A percentile compares a stretch with the other conserved stretches of the same genome.
These are phyloP conservation scores for Dysmachus trigonus DNA, from an alignment of 2,888 invertebrate genomes.

Conservation along the genomic window DNA sequence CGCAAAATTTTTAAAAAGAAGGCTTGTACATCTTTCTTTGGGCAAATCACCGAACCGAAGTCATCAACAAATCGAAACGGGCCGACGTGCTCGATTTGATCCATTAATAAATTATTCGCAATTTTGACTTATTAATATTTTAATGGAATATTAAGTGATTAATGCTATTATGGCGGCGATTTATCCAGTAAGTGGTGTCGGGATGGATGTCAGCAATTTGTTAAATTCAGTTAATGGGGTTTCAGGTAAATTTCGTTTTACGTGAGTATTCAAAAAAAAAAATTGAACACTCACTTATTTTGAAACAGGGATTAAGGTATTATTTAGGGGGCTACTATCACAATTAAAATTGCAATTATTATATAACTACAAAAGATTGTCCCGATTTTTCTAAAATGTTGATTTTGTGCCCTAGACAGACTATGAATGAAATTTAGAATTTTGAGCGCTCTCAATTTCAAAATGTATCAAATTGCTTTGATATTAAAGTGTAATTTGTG, in stretches of 20 bases:
- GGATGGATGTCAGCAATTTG: constrained; percentile 41
- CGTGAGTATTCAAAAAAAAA: not conserved
- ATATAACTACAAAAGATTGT: no score
- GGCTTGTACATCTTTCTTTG: not conserved
- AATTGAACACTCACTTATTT: not conserved
- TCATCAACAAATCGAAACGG: not conserved
- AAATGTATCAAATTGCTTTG: no score
- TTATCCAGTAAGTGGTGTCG: not conserved
- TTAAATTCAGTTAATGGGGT: not conserved
- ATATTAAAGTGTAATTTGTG: no score
- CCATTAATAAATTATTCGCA: constrained; percentile 31
- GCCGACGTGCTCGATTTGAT: not conserved
- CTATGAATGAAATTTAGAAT: no score
- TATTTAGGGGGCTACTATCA: not conserved
- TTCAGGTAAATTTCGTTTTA: not conserved
- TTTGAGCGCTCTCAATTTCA: no score
- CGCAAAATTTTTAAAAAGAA: not conserved
- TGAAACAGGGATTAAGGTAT: not conserved
- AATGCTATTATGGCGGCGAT: constrained; percentile 23
- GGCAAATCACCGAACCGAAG: not conserved
- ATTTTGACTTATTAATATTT: constrained; percentile 35
- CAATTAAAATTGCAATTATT: no score
- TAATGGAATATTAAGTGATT: constrained; percentile 43
- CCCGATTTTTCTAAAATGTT: no score
- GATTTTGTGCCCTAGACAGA: no score